Conservation (phyloP, 2,797 vertebrate genomes). For the Chelmon rostratus region DNA sequence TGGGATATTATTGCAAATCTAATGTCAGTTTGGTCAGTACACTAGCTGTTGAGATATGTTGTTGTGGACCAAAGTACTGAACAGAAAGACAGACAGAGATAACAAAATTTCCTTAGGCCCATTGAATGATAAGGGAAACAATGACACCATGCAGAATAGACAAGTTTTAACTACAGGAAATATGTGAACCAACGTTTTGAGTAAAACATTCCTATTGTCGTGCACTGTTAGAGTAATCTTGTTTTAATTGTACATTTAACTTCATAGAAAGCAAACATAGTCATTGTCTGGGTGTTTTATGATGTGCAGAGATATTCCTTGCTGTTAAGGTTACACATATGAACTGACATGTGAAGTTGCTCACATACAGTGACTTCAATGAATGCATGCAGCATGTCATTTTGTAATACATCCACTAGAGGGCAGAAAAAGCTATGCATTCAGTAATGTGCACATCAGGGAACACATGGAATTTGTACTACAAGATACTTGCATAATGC, state of each 20-base stretch:
- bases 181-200: background rate
- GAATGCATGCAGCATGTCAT: background rate
- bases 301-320: background rate
- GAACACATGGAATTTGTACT: background rate
- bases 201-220: background rate
- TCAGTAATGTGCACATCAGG: background rate
- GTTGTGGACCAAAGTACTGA: background rate
- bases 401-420: constrained; percentile 42
- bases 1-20: background rate
- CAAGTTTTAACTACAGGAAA: background rate
- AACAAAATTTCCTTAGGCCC: background rate
- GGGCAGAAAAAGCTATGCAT: constrained; percentile 35
- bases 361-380: background rate
- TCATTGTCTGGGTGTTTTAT: background rate
- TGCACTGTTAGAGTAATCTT: background rate
- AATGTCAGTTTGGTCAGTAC: background rate
- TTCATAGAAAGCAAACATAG: background rate
- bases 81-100: background rate
- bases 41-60: background rate
- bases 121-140: background rate
- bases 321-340: background rate
- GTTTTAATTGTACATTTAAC: background rate
- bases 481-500: background rate
- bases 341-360: background rate
- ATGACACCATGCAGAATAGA: background rate